Evolutionary conservation across 2,888 invertebrate genomes (phyloP).

Genomic region (Pristionchus mayeri): DNA sequence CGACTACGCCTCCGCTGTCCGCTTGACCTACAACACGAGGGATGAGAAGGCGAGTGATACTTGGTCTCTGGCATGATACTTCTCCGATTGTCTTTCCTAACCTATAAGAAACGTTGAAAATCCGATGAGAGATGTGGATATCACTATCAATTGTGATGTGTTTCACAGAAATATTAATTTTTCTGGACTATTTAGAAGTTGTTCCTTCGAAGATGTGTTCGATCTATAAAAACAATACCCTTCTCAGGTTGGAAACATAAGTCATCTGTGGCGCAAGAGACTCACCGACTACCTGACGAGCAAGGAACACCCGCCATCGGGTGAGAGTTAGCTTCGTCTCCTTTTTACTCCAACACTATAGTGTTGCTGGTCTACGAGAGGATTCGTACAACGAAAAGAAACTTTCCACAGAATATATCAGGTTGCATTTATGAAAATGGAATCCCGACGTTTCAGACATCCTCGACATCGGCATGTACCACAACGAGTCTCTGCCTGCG

Average conservation of each 20-base stretch:
- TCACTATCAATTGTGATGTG: too few relatives aligned
- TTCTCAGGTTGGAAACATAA: constrained; percentile 63
- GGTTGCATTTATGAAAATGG: too few relatives aligned
- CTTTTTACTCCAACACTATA: background rate
- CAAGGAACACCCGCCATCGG: constrained; percentile 54
- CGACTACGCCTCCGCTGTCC: constrained; percentile 72
- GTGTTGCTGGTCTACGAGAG: too few relatives aligned
- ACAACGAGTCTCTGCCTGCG: constrained; percentile 73
- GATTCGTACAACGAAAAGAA: too few relatives aligned
- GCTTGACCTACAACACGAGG: constrained; percentile 74
- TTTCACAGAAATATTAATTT: background rate
- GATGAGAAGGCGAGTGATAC: constrained; percentile 61
- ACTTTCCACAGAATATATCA: too few relatives aligned
- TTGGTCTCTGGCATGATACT: background rate
- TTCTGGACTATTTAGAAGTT: background rate
- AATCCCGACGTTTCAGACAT: constrained; percentile 66
- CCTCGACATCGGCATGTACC: constrained; percentile 73
- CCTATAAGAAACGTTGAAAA: too few relatives aligned
- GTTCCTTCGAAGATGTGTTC: too few relatives aligned
- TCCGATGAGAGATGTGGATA: too few relatives aligned
- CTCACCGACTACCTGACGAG: constrained; percentile 68
- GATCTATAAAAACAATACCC: background rate
- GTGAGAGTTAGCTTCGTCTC: too few relatives aligned
- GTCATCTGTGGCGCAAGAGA: constrained; percentile 68
- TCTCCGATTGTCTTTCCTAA: background rate